Evolutionary conservation across 2,888 invertebrate species (phyloP), one percentile per base, ranked within the genome.

Genomic region (Heteromyza rotundicornis): DNA sequence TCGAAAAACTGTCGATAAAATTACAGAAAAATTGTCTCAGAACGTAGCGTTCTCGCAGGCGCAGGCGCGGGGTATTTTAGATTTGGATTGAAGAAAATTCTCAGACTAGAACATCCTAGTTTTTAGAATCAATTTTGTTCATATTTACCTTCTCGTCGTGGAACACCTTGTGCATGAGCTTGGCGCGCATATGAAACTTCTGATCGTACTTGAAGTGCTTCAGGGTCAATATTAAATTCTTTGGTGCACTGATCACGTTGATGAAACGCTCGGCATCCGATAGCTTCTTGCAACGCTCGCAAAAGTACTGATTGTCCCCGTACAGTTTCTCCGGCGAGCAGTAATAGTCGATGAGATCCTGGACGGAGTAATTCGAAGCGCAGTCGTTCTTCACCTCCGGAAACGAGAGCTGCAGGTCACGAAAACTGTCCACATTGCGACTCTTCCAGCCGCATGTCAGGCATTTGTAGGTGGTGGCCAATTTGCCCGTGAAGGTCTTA

Each of bases 301-400:
- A 95, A 67, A 88, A 87, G 80, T 95, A 95, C 81, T 89, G 87
- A 78, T 95, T 95, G 57, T 93, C 93, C 0, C 91, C 94, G 1
- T 88, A 87, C 32, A 95, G 82, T 59, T 87, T 88, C 78, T 95
- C 95, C 1, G 91, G 89, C 19, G 90, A 88, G 68, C 92, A 87
- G 78, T 91, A 94, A 76, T 88, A 92, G 68, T 92, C 89, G 16
- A 95, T 85, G 1, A 95, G 85, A 68, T 88, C 88, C 77, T 93
- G 92, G n/a, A 95, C 89, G 32, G 87, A 88, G 70, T 89, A 87
- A 59, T 81, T 82, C 55, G 74, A 76, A 59, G 78, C 80, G 59
- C 80, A 80, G 24, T 81, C 81, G 47, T 76, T 81, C 63, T 81
- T 81, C 47, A 79, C 80, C 53, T 89, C 88, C 0, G 92, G 92